phyloP scores from a whole-genome alignment of 2,113 vertebrate genomes.

The Sciurus niger region DNA sequence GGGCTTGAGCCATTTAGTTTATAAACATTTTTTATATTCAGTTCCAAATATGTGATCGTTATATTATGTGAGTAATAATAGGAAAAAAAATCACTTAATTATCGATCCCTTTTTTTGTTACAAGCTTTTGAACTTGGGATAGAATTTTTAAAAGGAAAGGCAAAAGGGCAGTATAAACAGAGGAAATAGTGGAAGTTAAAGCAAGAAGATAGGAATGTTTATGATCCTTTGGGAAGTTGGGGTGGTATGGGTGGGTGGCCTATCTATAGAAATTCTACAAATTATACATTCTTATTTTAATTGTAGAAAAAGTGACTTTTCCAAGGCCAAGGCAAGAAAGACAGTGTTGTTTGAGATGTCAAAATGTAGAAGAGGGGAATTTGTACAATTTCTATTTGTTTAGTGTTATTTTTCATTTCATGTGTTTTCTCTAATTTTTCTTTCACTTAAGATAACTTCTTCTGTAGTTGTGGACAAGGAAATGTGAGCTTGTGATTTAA shows the following conservation, averaged over 20 bases:
- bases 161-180: not conserved
- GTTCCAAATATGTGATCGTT: not conserved
- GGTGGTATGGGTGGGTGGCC: not conserved
- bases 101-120: not conserved
- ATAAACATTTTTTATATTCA: constrained; percentile 12
- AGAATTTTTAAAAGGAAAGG: constrained; percentile 45
- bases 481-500: constrained; percentile 42
- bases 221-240: not conserved
- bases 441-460: constrained; percentile 19
- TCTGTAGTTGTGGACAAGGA: constrained; percentile 21
- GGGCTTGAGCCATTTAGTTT: not conserved
- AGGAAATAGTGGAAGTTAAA: constrained; percentile 10
- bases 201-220: constrained; percentile 15
- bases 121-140: not conserved
- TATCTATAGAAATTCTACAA: constrained; percentile 4
- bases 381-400: not conserved
- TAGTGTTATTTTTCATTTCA: constrained; percentile 43
- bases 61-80: constrained; percentile 12
- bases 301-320: constrained; percentile 6
- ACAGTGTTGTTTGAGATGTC: not conserved
- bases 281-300: constrained; percentile 30
- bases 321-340: constrained; percentile 9
- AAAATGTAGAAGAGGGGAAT: constrained; percentile 13
- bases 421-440: constrained; percentile 43
- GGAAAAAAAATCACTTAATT: not conserved